Conservation (phyloP, 2,113 vertebrate species). For the Ictalurus furcatus region DNA sequence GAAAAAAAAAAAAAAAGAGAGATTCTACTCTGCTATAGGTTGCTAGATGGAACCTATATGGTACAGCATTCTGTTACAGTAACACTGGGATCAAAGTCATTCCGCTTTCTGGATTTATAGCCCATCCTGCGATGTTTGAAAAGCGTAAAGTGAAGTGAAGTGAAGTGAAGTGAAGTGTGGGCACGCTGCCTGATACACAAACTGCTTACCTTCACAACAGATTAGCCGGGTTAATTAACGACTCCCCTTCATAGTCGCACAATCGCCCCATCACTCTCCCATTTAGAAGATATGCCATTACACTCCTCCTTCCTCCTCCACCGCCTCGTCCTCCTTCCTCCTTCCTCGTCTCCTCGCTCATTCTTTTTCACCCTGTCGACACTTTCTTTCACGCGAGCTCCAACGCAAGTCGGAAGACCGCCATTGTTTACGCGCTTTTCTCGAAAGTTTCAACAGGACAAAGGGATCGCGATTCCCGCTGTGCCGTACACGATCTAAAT, state of each 20-base stretch:
- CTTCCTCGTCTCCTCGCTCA: not conserved
- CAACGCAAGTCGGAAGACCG: not conserved
- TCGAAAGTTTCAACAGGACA: not conserved
- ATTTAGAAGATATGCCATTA: conserved; percentile 43
- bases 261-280: conserved; percentile 44
- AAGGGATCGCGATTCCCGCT: not conserved
- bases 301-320: conserved; percentile 11
- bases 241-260: conserved; percentile 40
- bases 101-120: not conserved
- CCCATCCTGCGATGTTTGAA: not conserved
- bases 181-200: conserved; percentile 32
- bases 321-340: not conserved
- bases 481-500: not conserved
- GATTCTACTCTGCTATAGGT: not conserved
- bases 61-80: not conserved
- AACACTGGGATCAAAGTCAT: not conserved
- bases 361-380: conserved; percentile 5
- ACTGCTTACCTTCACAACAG: conserved; percentile 51
- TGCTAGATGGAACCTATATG: not conserved
- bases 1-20: no score
- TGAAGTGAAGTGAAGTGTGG: conserved; percentile 9
- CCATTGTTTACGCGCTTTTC: not conserved
- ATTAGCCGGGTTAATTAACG: conserved; percentile 55
- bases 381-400: not conserved
- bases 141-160: not conserved